Conservation (phyloP, 2,888 invertebrate species). For the Trachelus stipa region DNA sequence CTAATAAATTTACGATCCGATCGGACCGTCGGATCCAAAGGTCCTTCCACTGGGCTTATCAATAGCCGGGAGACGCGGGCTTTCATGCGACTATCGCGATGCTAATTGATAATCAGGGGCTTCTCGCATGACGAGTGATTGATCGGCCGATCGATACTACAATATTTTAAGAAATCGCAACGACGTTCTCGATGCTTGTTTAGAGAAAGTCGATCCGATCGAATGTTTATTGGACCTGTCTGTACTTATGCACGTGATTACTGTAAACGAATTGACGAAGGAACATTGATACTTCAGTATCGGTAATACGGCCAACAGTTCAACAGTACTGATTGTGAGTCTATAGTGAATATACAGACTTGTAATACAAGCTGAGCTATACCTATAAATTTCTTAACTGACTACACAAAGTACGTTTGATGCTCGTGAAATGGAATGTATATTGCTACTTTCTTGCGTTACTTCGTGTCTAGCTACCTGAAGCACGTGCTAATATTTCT, state of each 20-base stretch:
- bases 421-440: not conserved
- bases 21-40: not conserved
- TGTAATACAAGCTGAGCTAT: not conserved
- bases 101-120: not conserved
- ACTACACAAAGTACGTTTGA: not conserved
- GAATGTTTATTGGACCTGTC: not conserved
- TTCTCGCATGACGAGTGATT: not conserved
- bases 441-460: not conserved
- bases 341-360: not conserved
- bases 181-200: not conserved
- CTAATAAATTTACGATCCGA: slow-evolving; percentile 42
- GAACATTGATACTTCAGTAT: not conserved
- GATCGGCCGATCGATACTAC: not conserved
- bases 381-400: not conserved
- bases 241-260: not conserved
- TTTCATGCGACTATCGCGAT: not conserved
- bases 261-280: not conserved
- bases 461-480: not conserved
- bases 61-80: not conserved
- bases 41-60: not conserved
- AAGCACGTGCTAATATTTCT: not conserved
- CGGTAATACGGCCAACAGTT: not conserved
- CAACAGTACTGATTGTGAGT: not conserved
- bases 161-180: not conserved
- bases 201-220: not conserved